phyloP scores from a whole-genome alignment of 2,113 vertebrate species.

The Hippocampus mohnikei region DNA sequence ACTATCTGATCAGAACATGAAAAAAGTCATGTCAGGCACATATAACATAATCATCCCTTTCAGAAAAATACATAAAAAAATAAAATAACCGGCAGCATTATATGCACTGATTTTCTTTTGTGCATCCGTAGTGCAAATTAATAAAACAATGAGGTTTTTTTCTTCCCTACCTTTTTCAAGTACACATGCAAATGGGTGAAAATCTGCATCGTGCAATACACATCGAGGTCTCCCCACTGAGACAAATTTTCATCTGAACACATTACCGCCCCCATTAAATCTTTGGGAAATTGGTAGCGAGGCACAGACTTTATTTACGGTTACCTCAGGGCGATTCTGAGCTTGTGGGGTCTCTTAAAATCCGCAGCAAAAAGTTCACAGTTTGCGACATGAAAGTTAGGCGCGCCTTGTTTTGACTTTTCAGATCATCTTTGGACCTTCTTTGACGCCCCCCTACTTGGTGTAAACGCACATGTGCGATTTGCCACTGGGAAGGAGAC shows the following conservation, averaged over 20 bases:
- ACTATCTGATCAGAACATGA: neutral
- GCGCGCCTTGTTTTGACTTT: conserved; percentile 18
- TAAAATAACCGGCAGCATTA: neutral
- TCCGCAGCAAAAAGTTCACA: conserved; percentile 8
- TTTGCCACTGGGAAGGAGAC: conserved; percentile 25
- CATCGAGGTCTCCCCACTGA: conserved; percentile 54
- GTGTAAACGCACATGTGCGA: neutral
- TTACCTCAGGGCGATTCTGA: conserved; percentile 47
- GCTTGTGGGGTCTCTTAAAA: conserved; percentile 34
- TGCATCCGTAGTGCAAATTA: neutral
- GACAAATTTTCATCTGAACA: conserved; percentile 55
- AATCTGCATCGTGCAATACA: conserved; percentile 32
- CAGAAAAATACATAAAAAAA: neutral
- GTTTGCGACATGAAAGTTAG: conserved; percentile 18
- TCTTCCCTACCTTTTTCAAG: neutral
- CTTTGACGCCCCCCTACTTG: conserved; percentile 10
- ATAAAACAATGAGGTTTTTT: neutral
- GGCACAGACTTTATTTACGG: conserved; percentile 37
- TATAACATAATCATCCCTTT: neutral
- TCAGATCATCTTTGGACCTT: conserved; percentile 31
- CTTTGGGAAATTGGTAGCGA: conserved; percentile 49
- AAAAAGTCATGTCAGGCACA: neutral
- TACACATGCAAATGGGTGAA: conserved; percentile 15
- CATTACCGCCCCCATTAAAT: conserved; percentile 59
- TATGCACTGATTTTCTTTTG: neutral